These are phyloP conservation scores for Hephaestus fuliginosus DNA, from an alignment of 2,797 vertebrate species.

Conservation along the genomic window DNA sequence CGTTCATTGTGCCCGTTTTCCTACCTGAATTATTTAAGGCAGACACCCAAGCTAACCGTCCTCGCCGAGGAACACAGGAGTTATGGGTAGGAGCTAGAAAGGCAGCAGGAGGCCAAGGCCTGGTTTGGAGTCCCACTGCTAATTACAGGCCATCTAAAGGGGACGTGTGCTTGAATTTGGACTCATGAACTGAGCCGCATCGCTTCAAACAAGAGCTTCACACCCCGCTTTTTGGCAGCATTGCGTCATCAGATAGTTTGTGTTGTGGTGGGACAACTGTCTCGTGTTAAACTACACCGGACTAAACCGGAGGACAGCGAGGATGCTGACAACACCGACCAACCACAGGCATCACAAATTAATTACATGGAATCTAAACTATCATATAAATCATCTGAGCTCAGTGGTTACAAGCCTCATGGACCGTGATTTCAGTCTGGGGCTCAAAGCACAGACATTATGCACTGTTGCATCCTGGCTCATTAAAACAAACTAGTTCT, in stretches of 20 bases:
- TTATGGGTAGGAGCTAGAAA: conserved; percentile 25
- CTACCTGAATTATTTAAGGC: conserved; percentile 85
- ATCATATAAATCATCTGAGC: not conserved
- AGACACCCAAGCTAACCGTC: conserved; percentile 64
- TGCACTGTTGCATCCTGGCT: not conserved
- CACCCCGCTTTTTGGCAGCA: conserved; percentile 19
- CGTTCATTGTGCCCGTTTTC: conserved; percentile 82
- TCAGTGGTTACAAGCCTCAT: not conserved
- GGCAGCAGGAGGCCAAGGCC: not conserved
- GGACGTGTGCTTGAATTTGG: conserved; percentile 28
- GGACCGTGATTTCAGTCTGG: conserved; percentile 4
- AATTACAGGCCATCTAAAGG: conserved; percentile 27
- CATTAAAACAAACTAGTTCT: conserved; percentile 20
- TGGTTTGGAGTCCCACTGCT: conserved; percentile 8
- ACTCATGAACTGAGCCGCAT: conserved; percentile 18
- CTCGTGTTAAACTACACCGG: conserved; percentile 23
- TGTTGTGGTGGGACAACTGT: conserved; percentile 31
- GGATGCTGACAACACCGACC: not conserved
- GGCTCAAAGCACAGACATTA: conserved; percentile 12
- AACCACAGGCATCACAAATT: conserved; percentile 27
- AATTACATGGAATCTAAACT: conserved; percentile 16
- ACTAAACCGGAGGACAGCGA: conserved; percentile 11
- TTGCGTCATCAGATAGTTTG: conserved; percentile 12
- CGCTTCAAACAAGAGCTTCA: conserved; percentile 33
- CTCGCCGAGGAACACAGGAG: conserved; percentile 34